Evolutionary conservation across 2,888 invertebrate genomes (phyloP).

Genomic region (Cotesia congregata): DNA sequence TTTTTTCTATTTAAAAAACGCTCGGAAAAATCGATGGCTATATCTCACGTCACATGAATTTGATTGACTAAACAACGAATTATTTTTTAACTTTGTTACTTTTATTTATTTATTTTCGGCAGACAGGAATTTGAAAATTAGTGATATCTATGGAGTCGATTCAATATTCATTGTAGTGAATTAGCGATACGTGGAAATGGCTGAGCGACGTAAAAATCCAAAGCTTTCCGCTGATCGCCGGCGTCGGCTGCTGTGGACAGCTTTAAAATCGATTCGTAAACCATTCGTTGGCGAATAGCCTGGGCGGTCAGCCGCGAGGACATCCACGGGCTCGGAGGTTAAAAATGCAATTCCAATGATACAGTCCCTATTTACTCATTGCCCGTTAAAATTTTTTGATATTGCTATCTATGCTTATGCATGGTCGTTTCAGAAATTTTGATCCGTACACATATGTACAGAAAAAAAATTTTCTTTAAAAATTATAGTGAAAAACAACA

Average conservation of each 20-base stretch:
- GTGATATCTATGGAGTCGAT: background rate
- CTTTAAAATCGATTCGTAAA: conserved; percentile 34
- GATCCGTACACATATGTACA: too few relatives aligned
- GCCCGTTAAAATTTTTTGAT: background rate
- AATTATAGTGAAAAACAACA: too few relatives aligned
- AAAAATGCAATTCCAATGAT: conserved; percentile 40
- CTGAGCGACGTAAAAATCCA: conserved; percentile 6
- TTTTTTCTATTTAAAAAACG: too few relatives aligned
- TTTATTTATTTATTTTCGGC: background rate
- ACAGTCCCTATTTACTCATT: conserved; percentile 18
- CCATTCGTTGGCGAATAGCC: conserved; percentile 32
- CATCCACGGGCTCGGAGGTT: conserved; percentile 36
- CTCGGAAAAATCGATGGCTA: too few relatives aligned
- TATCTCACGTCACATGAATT: too few relatives aligned
- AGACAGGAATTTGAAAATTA: background rate
- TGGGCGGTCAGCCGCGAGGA: conserved; percentile 34
- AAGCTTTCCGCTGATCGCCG: conserved; percentile 20
- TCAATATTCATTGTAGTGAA: conserved; percentile 23
- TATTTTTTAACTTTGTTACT: conserved; percentile 4
- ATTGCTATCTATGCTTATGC: background rate
- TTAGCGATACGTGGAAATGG: conserved; percentile 25
- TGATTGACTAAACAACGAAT: background rate
- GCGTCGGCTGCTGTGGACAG: conserved; percentile 36
- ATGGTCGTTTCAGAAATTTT: too few relatives aligned
- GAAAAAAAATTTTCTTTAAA: too few relatives aligned